Percentiles rank a stretch among this genome's conserved stretches.
Conservation (phyloP, 2,888 invertebrate species). For the Salticus scenicus region DNA sequence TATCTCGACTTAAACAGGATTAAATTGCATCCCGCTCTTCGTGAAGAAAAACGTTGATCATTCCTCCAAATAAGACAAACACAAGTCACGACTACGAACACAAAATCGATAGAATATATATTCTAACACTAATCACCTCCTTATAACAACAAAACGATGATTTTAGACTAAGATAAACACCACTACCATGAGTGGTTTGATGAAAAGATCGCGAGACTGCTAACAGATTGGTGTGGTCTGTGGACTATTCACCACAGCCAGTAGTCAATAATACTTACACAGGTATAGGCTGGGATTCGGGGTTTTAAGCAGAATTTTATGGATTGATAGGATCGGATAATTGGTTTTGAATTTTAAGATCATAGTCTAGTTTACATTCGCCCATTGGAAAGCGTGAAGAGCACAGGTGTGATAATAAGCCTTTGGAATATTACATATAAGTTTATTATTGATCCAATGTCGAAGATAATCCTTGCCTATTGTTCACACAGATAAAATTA, state of each 20-base stretch:
- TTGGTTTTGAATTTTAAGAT: slow-evolving; percentile 22
- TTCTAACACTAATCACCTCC: neutral
- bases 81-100: slow-evolving; percentile 13
- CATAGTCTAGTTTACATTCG: neutral
- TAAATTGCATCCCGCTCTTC: neutral
- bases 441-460: no score
- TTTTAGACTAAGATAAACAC: neutral
- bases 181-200: neutral
- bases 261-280: neutral
- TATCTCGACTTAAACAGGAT: no score
- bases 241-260: neutral
- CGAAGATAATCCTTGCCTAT: no score
- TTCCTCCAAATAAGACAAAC: slow-evolving; percentile 18
- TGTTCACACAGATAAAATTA: no score
- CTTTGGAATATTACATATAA: neutral
- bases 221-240: neutral
- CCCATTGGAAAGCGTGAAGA: neutral
- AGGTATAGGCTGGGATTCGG: neutral
- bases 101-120: neutral
- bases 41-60: neutral
- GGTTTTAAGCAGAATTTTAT: neutral
- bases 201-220: no score
- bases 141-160: slow-evolving; percentile 22
- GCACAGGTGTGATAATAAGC: neutral
- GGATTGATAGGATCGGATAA: slow-evolving; percentile 1